Evolutionary conservation across 2,888 invertebrate species (phyloP), one percentile per base, ranked within the genome.

Genomic region (Sycophila texana): DNA sequence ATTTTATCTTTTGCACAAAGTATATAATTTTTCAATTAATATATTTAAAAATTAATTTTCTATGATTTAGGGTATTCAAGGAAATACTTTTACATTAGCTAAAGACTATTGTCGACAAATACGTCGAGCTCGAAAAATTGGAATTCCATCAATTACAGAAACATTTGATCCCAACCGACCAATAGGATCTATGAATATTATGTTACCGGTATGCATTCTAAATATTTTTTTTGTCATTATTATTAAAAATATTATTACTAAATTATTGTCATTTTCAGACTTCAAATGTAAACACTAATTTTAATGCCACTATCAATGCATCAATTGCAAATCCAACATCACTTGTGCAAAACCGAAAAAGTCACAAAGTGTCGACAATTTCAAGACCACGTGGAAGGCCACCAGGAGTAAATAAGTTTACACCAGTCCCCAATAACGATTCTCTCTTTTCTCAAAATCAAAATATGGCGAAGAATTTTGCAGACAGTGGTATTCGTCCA

Each of bases 331-430:
- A 55, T 65, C 16, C n/a, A 10, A 22, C 63, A 65, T 49, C 18
- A 47, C 20, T 22, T 2, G 39, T 20, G 5, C 68, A 70, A 5
- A 60, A 14, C 30, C 67, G 61, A 5, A 78, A 68, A 73, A 63
- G 61, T 57, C 66, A 74, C 79, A 87, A 85, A 76, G 83, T 82
- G 84, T 82, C 87, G 82, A 77, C 84, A 20, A 89, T 90, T 7
- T 91, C 91, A 13, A 87, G 92, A 81, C 92, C 92, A 0, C 87
- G 92, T 16, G 92, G 92, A 55, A 90, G 92, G 2, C 92, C 92
- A 0, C 92, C 92, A 0, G 90, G 92, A 49, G 84, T 86, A 3
- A 88, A 88, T 79, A 90, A 90, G 70, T 87, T 89, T 68, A 39
- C 39, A 7, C 39, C 39, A 0, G 7, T 82, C 87, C 14, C 86